Evolutionary conservation across 2,888 invertebrate genomes (phyloP).

Genomic region (Lycocerus yunnanus): DNA sequence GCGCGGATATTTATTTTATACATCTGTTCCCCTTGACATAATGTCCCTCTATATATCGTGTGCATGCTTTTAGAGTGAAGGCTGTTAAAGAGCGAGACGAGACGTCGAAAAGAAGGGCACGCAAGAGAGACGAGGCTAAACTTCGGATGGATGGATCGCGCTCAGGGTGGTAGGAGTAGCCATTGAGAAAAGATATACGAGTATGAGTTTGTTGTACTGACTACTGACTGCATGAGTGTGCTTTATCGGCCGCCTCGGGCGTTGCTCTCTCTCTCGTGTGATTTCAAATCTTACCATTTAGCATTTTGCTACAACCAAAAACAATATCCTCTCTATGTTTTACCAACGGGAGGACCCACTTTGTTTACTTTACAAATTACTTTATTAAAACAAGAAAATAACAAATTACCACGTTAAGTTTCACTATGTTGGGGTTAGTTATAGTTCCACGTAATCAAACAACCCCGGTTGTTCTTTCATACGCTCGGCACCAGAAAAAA

Average conservation of each 20-base stretch:
- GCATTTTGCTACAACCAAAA: not conserved
- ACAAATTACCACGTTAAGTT: not conserved
- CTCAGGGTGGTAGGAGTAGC: slow-evolving; percentile 48
- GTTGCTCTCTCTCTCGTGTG: slow-evolving; percentile 39
- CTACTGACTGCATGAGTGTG: slow-evolving; percentile 49
- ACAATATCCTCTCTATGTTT: not conserved
- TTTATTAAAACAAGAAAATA: not conserved
- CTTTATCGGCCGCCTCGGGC: slow-evolving; percentile 46
- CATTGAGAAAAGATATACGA: slow-evolving; percentile 60
- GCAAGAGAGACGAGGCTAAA: slow-evolving; percentile 38
- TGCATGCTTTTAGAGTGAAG: slow-evolving; percentile 66
- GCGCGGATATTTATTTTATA: slow-evolving; percentile 63
- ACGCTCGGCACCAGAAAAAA: not conserved
- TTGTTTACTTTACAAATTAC: not conserved
- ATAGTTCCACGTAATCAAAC: not conserved
- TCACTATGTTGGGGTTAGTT: not conserved
- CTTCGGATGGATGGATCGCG: slow-evolving; percentile 48
- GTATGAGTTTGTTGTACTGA: slow-evolving; percentile 59
- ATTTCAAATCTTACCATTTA: not conserved
- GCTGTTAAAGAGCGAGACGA: slow-evolving; percentile 55
- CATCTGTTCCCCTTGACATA: slow-evolving; percentile 67
- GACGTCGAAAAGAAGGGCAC: slow-evolving; percentile 29
- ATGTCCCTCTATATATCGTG: slow-evolving; percentile 69
- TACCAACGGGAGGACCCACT: not conserved
- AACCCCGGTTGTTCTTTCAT: not conserved